Percentiles rank a stretch among this genome's conserved stretches.
Evolutionary conservation across 2,797 vertebrate genomes (phyloP).

Genomic region (Sebastes taczanowskii): DNA sequence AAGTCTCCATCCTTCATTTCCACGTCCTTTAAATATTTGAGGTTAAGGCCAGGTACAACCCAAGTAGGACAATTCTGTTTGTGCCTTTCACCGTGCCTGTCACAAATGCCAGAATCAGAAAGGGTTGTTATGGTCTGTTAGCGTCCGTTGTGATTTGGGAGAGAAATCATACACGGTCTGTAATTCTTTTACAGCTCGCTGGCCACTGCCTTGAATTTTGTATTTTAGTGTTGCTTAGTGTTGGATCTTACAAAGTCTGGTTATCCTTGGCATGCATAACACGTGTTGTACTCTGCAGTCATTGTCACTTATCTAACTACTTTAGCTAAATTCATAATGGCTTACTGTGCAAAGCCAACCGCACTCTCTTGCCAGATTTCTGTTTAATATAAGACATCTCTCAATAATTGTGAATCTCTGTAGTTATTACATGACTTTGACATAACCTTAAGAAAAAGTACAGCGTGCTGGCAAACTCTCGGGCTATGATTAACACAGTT

Average conservation of each 20-base stretch:
- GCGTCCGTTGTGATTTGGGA: neutral
- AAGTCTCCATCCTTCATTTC: neutral
- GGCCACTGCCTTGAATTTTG: neutral
- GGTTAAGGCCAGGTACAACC: neutral
- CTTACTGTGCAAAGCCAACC: neutral
- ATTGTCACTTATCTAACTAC: constrained; percentile 16
- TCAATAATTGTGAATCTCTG: constrained; percentile 3
- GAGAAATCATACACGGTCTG: neutral
- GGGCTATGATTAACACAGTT: constrained; percentile 22
- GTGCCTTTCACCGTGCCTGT: neutral
- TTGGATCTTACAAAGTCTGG: neutral
- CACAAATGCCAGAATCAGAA: neutral
- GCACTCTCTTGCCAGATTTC: neutral
- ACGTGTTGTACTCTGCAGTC: neutral
- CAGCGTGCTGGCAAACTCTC: neutral
- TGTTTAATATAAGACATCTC: constrained; percentile 12
- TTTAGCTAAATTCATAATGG: neutral
- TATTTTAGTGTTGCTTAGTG: neutral
- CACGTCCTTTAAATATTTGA: neutral
- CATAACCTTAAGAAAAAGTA: neutral
- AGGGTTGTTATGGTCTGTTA: neutral
- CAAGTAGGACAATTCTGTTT: neutral
- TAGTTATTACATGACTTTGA: neutral
- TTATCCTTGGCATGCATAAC: neutral
- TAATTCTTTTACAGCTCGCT: neutral